Percentiles rank a stretch among this genome's conserved stretches.
Evolutionary conservation across 2,888 invertebrate genomes (phyloP).

Genomic region (Lasioglossum pauxillum): DNA sequence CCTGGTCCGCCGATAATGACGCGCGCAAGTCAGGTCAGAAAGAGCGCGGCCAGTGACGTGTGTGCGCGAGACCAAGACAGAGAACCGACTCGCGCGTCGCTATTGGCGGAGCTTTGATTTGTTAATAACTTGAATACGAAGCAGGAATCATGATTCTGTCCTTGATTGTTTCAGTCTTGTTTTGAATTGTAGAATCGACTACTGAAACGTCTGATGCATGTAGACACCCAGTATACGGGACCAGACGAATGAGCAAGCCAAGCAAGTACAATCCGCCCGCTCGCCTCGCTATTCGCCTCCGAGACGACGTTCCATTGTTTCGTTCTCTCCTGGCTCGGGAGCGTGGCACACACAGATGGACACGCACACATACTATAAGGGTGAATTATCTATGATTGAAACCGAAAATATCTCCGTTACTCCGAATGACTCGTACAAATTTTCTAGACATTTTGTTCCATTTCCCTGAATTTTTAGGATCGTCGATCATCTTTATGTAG

Average conservation of each 20-base stretch:
- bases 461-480: not conserved
- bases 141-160: not conserved
- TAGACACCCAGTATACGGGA: constrained; percentile 10
- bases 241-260: constrained; percentile 38
- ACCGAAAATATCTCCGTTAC: not conserved
- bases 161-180: not conserved
- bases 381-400: not conserved
- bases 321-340: constrained; percentile 60
- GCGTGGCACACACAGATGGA: constrained; percentile 34
- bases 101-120: not conserved
- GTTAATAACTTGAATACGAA: not conserved
- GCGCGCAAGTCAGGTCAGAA: not conserved
- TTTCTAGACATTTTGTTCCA: not conserved
- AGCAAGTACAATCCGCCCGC: constrained; percentile 46
- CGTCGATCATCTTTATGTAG: not conserved
- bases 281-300: constrained; percentile 47
- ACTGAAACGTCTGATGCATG: not conserved
- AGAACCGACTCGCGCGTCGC: not conserved
- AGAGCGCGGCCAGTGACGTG: not conserved
- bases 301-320: constrained; percentile 65
- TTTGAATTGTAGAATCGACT: not conserved
- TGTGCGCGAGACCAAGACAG: not conserved
- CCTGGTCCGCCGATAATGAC: not conserved
- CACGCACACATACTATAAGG: constrained; percentile 7
- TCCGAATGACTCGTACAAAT: not conserved